Conservation (phyloP, 2,113 vertebrate species). For the Trogon melanurus region DNA sequence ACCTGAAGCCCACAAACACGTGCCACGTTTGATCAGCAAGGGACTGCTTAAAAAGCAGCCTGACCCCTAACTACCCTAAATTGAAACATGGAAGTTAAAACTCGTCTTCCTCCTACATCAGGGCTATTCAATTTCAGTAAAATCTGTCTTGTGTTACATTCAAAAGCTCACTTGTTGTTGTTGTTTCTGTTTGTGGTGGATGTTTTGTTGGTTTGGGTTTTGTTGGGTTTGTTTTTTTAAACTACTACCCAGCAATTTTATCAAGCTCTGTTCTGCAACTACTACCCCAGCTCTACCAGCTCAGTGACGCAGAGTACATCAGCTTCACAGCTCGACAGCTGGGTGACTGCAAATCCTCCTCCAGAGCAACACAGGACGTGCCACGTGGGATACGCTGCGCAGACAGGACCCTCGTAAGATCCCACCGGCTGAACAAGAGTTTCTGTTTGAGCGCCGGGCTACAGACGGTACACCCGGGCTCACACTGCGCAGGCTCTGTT, state of each 20-base stretch:
- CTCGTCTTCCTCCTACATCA: background rate
- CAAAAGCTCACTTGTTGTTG: background rate
- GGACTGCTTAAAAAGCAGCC: background rate
- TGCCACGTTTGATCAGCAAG: background rate
- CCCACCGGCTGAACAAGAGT: background rate
- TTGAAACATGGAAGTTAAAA: background rate
- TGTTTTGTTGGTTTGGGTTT: too few species aligned
- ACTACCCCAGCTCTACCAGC: background rate
- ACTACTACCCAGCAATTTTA: background rate
- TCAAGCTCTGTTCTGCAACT: background rate
- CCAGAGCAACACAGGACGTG: background rate
- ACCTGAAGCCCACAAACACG: background rate
- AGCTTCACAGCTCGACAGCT: background rate
- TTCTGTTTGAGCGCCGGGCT: background rate
- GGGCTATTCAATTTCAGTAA: background rate
- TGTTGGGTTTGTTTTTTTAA: background rate
- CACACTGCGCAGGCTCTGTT: background rate
- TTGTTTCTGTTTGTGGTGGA: too few species aligned
- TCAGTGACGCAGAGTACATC: rapidly evolving
- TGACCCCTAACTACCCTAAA: background rate
- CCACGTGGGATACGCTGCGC: background rate
- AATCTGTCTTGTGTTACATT: background rate
- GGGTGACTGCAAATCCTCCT: background rate
- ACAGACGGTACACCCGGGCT: background rate
- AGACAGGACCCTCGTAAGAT: background rate